phyloP scores from a whole-genome alignment of 2,113 vertebrate genomes.

The Campylomormyrus numenius region DNA sequence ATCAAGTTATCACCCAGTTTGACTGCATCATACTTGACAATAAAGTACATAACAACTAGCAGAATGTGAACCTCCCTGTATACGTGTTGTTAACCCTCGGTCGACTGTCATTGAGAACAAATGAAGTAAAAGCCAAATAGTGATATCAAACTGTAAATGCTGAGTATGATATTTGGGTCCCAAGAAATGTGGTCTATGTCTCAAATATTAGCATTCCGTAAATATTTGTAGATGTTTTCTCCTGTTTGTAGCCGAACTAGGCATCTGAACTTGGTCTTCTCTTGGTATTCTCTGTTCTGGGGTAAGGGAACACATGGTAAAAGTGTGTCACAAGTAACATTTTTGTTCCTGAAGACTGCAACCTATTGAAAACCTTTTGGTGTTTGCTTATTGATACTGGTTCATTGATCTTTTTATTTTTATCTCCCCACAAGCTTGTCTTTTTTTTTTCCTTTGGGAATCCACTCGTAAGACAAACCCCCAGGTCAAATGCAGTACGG shows the following conservation, averaged over 20 bases:
- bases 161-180: background rate
- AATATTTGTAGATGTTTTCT: background rate
- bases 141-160: constrained; percentile 10
- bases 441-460: background rate
- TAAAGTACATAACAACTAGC: background rate
- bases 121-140: background rate
- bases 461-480: background rate
- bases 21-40: constrained; percentile 4
- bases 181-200: background rate
- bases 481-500: background rate
- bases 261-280: background rate
- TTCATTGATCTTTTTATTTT: constrained; percentile 8
- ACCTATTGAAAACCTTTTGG: background rate
- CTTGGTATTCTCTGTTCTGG: background rate
- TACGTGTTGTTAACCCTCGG: constrained; percentile 31
- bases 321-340: background rate
- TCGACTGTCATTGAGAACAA: constrained; percentile 10
- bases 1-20: background rate
- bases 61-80: constrained; percentile 31
- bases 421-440: background rate
- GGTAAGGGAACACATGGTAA: background rate
- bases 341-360: background rate
- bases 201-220: background rate
- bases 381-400: background rate
- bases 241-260: background rate